Evolutionary conservation across 1,140 invertebrate species (phyloP).

Genomic region (Sycobia sp.): DNA sequence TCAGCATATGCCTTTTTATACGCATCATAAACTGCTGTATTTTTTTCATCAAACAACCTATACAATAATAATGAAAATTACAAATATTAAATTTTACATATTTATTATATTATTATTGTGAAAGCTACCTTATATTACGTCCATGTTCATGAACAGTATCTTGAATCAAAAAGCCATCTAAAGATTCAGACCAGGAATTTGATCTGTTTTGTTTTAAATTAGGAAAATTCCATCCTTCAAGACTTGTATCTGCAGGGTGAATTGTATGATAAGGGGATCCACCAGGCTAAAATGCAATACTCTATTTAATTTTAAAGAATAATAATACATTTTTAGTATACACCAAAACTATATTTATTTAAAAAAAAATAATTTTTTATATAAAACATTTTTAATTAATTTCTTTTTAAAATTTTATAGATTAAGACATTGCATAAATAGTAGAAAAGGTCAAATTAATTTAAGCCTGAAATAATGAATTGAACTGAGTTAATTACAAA

Average conservation of each 20-base stretch:
- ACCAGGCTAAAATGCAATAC: slow-evolving; percentile 63
- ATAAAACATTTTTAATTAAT: background rate
- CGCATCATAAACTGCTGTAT: slow-evolving; percentile 75
- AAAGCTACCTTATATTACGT: slow-evolving; percentile 52
- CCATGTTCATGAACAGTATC: slow-evolving; percentile 47
- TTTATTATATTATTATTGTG: background rate
- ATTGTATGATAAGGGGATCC: slow-evolving; percentile 92
- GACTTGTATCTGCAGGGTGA: slow-evolving; percentile 78
- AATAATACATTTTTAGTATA: background rate
- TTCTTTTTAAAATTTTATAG: background rate
- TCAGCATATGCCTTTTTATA: slow-evolving; percentile 89
- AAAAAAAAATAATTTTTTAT: background rate
- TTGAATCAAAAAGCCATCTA: slow-evolving; percentile 71
- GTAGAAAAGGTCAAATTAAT: slow-evolving; percentile 2
- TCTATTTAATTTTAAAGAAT: background rate
- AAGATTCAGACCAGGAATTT: slow-evolving; percentile 86
- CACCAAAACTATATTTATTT: background rate
- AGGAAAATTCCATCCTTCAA: slow-evolving; percentile 76
- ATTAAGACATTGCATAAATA: background rate
- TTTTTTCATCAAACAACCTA: slow-evolving; percentile 62
- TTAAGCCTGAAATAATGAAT: slow-evolving; percentile 13
- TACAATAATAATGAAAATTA: background rate
- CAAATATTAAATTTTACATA: slow-evolving; percentile 13
- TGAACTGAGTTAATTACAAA: slow-evolving; percentile 1
- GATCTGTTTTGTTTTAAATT: slow-evolving; percentile 77